phyloP scores from a whole-genome alignment of 2,797 vertebrate species.

The Neopelma chrysocephalum region DNA sequence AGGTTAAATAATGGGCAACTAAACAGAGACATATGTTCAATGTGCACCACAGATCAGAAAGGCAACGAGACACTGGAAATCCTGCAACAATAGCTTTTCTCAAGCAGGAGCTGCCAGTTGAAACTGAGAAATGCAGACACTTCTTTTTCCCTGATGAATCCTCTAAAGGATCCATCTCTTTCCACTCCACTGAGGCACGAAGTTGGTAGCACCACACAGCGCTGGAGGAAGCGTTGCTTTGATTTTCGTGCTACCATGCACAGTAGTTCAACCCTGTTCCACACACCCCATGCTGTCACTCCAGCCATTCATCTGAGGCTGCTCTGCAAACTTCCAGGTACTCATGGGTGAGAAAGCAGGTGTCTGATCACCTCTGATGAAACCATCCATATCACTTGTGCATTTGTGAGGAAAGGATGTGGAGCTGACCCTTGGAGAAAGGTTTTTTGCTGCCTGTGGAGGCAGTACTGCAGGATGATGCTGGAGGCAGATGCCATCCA shows the following conservation, averaged over 20 bases:
- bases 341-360: neutral
- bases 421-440: neutral
- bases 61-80: neutral
- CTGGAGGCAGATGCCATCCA: neutral
- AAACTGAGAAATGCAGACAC: neutral
- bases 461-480: accelerated
- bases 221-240: accelerated
- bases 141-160: neutral
- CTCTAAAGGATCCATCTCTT: neutral
- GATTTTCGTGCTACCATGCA: accelerated
- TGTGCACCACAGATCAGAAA: constrained; percentile 26
- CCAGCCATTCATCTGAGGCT: neutral
- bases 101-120: neutral
- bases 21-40: constrained; percentile 60
- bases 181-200: neutral
- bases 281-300: neutral
- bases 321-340: neutral
- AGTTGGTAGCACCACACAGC: neutral
- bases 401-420: neutral
- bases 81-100: constrained; percentile 35
- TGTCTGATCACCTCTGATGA: neutral
- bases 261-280: neutral
- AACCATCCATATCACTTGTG: accelerated
- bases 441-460: accelerated
- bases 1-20: constrained; percentile 55